Conservation (phyloP, 2,888 invertebrate species). For the Salpingus planirostris region DNA sequence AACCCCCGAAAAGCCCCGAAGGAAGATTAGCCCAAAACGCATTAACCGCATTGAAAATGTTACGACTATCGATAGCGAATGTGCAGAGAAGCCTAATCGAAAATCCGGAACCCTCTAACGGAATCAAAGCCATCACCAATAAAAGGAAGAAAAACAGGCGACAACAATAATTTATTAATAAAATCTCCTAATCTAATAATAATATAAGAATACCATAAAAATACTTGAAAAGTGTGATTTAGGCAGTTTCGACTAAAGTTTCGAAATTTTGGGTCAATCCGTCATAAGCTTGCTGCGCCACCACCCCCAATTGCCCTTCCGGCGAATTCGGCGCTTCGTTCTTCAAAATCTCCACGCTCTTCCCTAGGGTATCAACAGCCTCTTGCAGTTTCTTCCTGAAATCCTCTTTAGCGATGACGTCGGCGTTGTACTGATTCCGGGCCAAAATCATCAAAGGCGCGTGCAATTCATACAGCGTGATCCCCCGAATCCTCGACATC, state of each 20-base stretch:
- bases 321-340: constrained; percentile 58
- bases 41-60: constrained; percentile 52
- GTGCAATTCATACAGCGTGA: constrained; percentile 60
- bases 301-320: constrained; percentile 55
- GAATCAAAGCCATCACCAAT: too few relatives aligned
- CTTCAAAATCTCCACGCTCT: constrained; percentile 55
- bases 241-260: constrained; percentile 27
- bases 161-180: too few relatives aligned
- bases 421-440: constrained; percentile 53
- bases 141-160: too few relatives aligned
- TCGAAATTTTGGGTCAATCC: constrained; percentile 35
- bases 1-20: constrained; percentile 64
- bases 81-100: too few relatives aligned
- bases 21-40: constrained; percentile 60
- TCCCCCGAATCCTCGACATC: constrained; percentile 64
- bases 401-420: constrained; percentile 49
- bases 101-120: too few relatives aligned
- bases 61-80: constrained; percentile 8
- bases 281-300: constrained; percentile 47
- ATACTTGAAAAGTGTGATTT: constrained; percentile 4
- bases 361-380: constrained; percentile 53
- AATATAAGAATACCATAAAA: too few relatives aligned
- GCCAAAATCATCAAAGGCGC: constrained; percentile 66
- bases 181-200: too few relatives aligned
- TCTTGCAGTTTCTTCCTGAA: constrained; percentile 56